Conservation (phyloP, 2,113 vertebrate species). For the Siphamia tubifer region DNA sequence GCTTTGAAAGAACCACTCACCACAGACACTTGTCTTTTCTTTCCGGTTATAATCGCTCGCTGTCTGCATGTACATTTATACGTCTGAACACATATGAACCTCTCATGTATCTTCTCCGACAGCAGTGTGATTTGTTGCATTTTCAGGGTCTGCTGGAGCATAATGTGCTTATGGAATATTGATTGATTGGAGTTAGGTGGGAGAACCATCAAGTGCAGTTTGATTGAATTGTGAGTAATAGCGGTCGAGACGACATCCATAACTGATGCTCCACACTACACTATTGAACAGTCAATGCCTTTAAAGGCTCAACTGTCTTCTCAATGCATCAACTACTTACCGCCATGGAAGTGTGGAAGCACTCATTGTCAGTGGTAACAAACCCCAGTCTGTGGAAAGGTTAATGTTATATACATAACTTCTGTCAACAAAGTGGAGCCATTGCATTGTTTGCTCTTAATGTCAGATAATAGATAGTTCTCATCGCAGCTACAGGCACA, state of each 20-base stretch:
- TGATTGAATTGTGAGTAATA: conserved; percentile 71
- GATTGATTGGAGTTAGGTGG: conserved; percentile 63
- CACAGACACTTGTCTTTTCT: background rate
- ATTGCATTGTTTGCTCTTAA: too few relatives aligned
- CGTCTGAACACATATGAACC: background rate
- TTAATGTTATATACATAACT: background rate
- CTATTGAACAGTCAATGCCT: conserved; percentile 25
- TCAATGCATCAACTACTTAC: background rate
- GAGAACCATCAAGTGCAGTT: conserved; percentile 60
- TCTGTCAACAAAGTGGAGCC: background rate
- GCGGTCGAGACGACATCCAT: conserved; percentile 28
- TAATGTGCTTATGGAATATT: conserved; percentile 56
- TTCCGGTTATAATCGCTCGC: background rate
- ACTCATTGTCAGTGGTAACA: background rate
- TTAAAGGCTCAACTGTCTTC: conserved; percentile 44
- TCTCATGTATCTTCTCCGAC: conserved; percentile 4
- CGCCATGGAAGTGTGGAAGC: accelerated
- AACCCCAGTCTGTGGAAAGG: background rate
- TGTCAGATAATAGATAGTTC: too few relatives aligned
- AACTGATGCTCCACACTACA: conserved; percentile 9
- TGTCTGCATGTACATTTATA: background rate
- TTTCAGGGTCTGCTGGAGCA: conserved; percentile 22
- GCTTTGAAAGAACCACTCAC: background rate
- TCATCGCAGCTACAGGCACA: background rate
- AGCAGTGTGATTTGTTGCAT: conserved; percentile 37